Evolutionary conservation across 2,888 invertebrate genomes (phyloP).

Genomic region (Papilio protenor): DNA sequence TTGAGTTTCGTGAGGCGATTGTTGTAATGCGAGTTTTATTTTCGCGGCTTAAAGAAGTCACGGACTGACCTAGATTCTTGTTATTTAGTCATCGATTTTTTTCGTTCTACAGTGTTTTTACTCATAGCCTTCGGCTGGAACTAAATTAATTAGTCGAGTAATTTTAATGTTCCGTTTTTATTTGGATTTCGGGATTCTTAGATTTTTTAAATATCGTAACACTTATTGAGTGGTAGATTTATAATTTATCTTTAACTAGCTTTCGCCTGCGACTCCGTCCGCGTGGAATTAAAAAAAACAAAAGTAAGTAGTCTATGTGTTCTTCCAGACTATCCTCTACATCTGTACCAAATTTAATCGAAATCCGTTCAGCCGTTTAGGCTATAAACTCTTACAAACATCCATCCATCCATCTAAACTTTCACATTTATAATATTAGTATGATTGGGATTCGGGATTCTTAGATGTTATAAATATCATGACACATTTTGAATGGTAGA

Average conservation of each 20-base stretch:
- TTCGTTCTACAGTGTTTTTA: conserved; percentile 4
- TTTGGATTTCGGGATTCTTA: background rate
- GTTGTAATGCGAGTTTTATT: conserved; percentile 44
- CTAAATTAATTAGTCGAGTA: conserved; percentile 12
- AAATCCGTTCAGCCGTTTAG: no score
- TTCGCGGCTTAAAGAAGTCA: conserved; percentile 43
- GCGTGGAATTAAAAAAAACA: no score
- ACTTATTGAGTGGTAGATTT: background rate
- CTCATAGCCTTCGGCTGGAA: conserved; percentile 1
- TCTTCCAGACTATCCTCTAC: no score
- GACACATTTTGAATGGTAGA: background rate
- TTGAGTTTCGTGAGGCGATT: conserved; percentile 43
- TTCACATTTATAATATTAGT: no score
- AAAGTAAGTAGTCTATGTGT: no score
- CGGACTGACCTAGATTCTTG: conserved; percentile 40
- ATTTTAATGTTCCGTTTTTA: conserved; percentile 21
- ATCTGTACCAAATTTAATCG: no score
- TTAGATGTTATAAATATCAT: background rate
- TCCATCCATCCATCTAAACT: no score
- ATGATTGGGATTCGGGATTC: background rate
- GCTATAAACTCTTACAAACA: no score
- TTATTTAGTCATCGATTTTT: conserved; percentile 37
- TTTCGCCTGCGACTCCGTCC: no score
- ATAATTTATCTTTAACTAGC: no score
- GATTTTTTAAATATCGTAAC: background rate